A percentile compares a stretch with the other conserved stretches of the same genome.
These are phyloP conservation scores for Dasysyrphus tricinctus DNA, from an alignment of 2,888 invertebrate species.

Conservation along the genomic window DNA sequence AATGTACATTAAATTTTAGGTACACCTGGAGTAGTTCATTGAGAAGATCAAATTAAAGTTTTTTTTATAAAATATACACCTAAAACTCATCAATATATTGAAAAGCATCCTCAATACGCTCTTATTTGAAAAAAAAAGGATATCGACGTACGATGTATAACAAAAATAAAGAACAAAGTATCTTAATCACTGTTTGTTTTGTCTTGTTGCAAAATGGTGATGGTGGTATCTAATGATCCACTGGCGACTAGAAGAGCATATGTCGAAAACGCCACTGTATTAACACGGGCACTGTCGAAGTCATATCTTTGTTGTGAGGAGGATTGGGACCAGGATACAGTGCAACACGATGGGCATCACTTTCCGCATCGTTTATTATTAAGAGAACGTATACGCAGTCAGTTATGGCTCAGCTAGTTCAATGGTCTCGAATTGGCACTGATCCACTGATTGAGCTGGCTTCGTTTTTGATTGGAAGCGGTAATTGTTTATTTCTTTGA, in stretches of 20 bases:
- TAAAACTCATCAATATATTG: too few species aligned
- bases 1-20: too few species aligned
- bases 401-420: constrained; percentile 93
- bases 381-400: constrained; percentile 95
- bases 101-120: too few species aligned
- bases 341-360: constrained; percentile 94
- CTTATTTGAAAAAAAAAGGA: too few species aligned
- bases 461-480: constrained; percentile 91
- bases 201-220: too few species aligned
- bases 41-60: too few species aligned
- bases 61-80: too few species aligned
- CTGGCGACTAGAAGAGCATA: constrained; percentile 94
- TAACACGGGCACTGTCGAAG: constrained; percentile 97
- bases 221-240: constrained; percentile 96
- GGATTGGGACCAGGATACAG: constrained; percentile 91
- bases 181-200: too few species aligned
- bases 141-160: too few species aligned
- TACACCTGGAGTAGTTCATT: too few species aligned
- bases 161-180: too few species aligned
- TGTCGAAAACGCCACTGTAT: constrained; percentile 95
- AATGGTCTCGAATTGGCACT: constrained; percentile 89
- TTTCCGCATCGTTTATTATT: constrained; percentile 93
- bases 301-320: constrained; percentile 98
- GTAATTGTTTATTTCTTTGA: constrained; percentile 94
- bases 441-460: constrained; percentile 94